phyloP scores from a whole-genome alignment of 2,888 invertebrate genomes.

The Mesochorus sp. region DNA sequence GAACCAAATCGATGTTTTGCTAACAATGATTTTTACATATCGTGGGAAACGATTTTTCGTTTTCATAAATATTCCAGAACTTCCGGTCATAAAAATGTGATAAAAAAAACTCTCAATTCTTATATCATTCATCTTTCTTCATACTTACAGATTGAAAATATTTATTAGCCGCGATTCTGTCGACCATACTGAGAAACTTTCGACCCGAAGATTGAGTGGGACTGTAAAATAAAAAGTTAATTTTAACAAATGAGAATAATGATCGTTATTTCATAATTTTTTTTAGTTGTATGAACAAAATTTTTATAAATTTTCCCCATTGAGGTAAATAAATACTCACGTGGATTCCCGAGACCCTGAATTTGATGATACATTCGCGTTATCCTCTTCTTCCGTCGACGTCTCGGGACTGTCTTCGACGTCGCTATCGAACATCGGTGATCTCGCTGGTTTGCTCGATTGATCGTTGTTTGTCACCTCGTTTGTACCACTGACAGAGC shows the following conservation, averaged over 20 bases:
- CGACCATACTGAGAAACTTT: constrained; percentile 91
- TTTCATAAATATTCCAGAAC: no score
- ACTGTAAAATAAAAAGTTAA: constrained; percentile 67
- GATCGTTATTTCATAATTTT: not conserved
- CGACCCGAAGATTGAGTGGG: constrained; percentile 83
- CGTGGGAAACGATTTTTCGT: no score
- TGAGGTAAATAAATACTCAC: constrained; percentile 63
- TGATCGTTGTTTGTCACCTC: constrained; percentile 69
- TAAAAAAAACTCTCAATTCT: no score
- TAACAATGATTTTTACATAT: no score
- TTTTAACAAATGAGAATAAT: not conserved
- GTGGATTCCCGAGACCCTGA: constrained; percentile 72
- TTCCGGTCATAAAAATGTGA: no score
- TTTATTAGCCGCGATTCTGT: constrained; percentile 92
- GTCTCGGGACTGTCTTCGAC: constrained; percentile 92
- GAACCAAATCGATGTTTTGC: no score
- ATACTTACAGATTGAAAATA: constrained; percentile 90
- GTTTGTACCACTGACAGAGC: constrained; percentile 67
- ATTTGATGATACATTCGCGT: constrained; percentile 72
- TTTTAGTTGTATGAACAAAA: not conserved
- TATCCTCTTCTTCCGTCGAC: constrained; percentile 88
- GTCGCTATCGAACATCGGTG: constrained; percentile 89
- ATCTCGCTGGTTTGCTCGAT: constrained; percentile 73
- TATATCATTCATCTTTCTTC: no score
- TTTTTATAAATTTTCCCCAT: not conserved